phyloP scores from a whole-genome alignment of 2,888 invertebrate genomes.

The Amphipyra tragopoginis region DNA sequence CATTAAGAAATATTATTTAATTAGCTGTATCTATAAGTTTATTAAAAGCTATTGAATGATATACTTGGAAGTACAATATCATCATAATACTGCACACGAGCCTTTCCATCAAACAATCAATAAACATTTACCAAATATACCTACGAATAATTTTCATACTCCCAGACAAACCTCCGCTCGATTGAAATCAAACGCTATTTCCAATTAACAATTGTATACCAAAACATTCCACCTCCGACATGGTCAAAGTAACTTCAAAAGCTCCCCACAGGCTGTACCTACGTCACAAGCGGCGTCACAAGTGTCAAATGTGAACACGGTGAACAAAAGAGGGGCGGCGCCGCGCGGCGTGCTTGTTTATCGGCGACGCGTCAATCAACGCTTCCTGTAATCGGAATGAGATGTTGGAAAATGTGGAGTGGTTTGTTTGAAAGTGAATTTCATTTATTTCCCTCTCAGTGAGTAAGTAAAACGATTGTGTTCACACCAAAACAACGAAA shows the following conservation, averaged over 20 bases:
- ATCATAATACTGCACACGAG: too few relatives aligned
- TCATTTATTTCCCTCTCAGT: conserved; percentile 1
- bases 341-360: conserved; percentile 75
- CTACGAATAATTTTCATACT: neutral
- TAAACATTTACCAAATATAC: too few relatives aligned
- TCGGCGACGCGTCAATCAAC: conserved; percentile 75
- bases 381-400: conserved; percentile 66
- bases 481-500: too few relatives aligned
- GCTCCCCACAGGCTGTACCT: conserved; percentile 22
- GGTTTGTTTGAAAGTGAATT: conserved; percentile 14
- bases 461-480: neutral
- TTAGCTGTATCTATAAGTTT: too few relatives aligned
- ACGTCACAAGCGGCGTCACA: conserved; percentile 43
- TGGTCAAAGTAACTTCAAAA: conserved; percentile 40
- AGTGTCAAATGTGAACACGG: conserved; percentile 52
- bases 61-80: too few relatives aligned
- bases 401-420: conserved; percentile 31
- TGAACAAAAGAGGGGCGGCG: conserved; percentile 64
- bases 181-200: conserved; percentile 22
- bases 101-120: too few relatives aligned
- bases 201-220: conserved; percentile 36
- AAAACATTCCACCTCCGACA: conserved; percentile 38
- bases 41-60: too few relatives aligned
- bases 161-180: neutral
- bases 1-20: too few relatives aligned